A percentile compares a stretch with the other conserved stretches of the same genome.
These are phyloP conservation scores for Steinernema carpocapsae DNA, from an alignment of 2,888 invertebrate genomes.

Conservation along the genomic window DNA sequence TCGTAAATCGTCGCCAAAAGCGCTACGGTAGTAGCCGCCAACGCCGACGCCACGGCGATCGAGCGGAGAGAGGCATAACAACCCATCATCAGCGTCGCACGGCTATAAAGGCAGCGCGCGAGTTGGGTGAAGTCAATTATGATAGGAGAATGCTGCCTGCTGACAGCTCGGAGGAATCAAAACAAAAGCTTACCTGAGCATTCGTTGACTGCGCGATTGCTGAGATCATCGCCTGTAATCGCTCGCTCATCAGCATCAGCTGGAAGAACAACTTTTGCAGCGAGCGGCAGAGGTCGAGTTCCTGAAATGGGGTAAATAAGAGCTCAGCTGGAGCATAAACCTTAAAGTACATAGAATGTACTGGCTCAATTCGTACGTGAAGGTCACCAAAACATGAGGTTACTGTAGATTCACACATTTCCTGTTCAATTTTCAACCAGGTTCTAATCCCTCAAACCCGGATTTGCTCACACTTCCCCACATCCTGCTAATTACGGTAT, in stretches of 20 bases:
- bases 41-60: not conserved
- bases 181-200: conserved; percentile 55
- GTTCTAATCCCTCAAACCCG: no score
- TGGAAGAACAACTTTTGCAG: conserved; percentile 89
- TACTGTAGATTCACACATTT: no score
- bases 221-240: conserved; percentile 72
- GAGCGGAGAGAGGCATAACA: conserved; percentile 12
- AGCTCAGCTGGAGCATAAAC: no score
- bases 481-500: not conserved
- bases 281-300: conserved; percentile 83
- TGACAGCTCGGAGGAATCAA: not conserved
- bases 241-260: conserved; percentile 83
- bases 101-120: conserved; percentile 27
- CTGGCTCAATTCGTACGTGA: no score
- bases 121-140: conserved; percentile 17
- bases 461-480: no score
- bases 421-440: no score
- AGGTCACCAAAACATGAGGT: no score
- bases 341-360: no score
- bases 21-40: conserved; percentile 20
- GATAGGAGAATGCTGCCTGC: not conserved
- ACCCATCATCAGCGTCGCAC: conserved; percentile 35
- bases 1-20: conserved; percentile 35
- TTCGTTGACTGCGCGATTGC: conserved; percentile 62
- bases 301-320: conserved; percentile 70